Percentiles rank a stretch among this genome's conserved stretches.
These are phyloP conservation scores for Otolemur garnettii DNA, from an alignment of 2,113 vertebrate genomes.

Conservation along the genomic window DNA sequence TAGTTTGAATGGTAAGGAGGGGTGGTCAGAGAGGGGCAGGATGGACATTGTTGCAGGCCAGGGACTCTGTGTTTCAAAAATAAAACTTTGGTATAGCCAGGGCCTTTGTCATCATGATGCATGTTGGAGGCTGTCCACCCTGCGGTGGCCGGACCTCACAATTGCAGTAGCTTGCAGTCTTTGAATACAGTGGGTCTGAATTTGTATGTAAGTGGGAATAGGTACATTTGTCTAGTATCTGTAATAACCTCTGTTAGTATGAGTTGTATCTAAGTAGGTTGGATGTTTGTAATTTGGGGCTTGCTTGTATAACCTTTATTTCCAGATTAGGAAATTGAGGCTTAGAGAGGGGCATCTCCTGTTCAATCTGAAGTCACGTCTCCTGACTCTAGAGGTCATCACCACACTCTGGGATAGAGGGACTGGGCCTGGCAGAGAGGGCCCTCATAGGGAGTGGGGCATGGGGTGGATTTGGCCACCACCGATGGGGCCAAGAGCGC, in stretches of 20 bases:
- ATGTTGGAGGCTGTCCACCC: too few relatives aligned
- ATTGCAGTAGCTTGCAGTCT: neutral
- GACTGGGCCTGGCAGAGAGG: fast-evolving
- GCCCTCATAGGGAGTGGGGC: neutral
- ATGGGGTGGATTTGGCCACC: neutral
- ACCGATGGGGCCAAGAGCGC: neutral
- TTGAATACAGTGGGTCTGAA: too few relatives aligned
- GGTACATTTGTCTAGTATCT: too few relatives aligned
- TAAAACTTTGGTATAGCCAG: neutral
- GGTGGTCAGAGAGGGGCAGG: neutral
- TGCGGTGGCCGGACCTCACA: neutral
- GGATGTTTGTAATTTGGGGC: too few relatives aligned
- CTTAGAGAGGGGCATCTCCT: neutral
- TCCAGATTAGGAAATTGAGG: neutral
- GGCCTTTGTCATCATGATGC: neutral
- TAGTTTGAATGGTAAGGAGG: neutral
- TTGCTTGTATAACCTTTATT: too few relatives aligned
- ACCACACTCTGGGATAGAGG: fast-evolving
- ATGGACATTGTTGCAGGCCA: neutral
- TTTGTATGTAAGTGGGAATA: too few relatives aligned
- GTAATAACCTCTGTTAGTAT: too few relatives aligned
- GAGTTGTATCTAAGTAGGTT: too few relatives aligned
- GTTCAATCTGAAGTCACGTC: neutral
- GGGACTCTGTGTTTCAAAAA: neutral
- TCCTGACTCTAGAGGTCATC: neutral